Evolutionary conservation across 2,888 invertebrate genomes (phyloP).

Genomic region (Unio pictorum): DNA sequence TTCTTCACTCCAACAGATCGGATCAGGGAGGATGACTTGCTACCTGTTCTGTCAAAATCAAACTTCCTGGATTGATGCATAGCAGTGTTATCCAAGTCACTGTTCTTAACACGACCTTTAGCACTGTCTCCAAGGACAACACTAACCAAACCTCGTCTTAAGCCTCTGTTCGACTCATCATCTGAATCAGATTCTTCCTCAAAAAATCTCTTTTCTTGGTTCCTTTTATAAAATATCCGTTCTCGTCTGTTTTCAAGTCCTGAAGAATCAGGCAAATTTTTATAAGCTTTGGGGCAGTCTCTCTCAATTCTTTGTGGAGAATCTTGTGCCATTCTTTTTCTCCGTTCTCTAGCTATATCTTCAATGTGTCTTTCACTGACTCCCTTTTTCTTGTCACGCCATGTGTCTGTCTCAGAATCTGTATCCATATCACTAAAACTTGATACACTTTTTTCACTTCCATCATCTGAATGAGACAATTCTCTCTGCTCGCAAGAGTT

Average conservation of each 20-base stretch:
- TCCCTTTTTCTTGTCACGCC: constrained; percentile 39
- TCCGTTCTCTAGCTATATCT: constrained; percentile 44
- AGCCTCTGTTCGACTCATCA: constrained; percentile 9
- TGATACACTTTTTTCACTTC: constrained; percentile 30
- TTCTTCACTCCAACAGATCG: background rate
- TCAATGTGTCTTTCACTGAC: constrained; percentile 30
- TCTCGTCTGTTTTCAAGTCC: too few relatives aligned
- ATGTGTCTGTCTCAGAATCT: constrained; percentile 43
- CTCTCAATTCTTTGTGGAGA: constrained; percentile 4
- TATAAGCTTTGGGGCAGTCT: too few relatives aligned
- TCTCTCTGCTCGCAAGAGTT: background rate
- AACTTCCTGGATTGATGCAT: too few relatives aligned
- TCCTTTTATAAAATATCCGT: too few relatives aligned
- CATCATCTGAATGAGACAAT: constrained; percentile 11
- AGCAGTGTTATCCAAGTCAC: too few relatives aligned
- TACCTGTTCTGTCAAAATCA: too few relatives aligned
- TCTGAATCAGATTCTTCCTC: constrained; percentile 26
- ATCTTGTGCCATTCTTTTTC: constrained; percentile 27
- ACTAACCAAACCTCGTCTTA: constrained; percentile 18
- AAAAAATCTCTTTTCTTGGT: constrained; percentile 1
- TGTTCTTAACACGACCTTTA: too few relatives aligned
- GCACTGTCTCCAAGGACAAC: constrained; percentile 6
- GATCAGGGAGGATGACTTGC: too few relatives aligned
- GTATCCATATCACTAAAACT: constrained; percentile 49
- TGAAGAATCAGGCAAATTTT: too few relatives aligned